Evolutionary conservation across 1,140 invertebrate genomes (phyloP).

Genomic region (Streblospio benedicti): DNA sequence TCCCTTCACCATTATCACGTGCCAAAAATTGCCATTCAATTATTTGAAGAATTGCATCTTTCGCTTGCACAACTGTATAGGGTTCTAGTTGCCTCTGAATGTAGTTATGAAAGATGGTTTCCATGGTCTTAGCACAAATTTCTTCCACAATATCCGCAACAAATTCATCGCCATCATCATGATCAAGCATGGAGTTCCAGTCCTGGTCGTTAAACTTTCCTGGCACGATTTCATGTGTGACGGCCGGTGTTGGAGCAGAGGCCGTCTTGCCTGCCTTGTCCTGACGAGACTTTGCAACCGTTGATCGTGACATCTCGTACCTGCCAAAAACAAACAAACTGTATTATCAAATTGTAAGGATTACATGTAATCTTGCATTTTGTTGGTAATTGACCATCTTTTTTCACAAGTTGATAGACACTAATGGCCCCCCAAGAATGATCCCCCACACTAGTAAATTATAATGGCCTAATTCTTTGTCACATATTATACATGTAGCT

Average conservation of each 20-base stretch:
- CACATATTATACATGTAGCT: too few species aligned
- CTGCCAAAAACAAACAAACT: too few species aligned
- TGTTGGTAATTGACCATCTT: too few species aligned
- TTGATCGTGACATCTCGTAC: constrained; percentile 33
- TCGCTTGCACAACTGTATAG: constrained; percentile 43
- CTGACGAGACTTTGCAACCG: constrained; percentile 34
- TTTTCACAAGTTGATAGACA: too few species aligned
- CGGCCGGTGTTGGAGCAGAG: constrained; percentile 32
- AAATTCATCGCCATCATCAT: constrained; percentile 42
- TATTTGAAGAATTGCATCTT: constrained; percentile 42
- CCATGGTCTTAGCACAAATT: constrained; percentile 29
- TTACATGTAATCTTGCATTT: too few species aligned
- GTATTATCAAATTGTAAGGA: too few species aligned
- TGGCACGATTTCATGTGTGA: constrained; percentile 43
- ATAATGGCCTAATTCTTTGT: too few species aligned
- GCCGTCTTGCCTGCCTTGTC: constrained; percentile 33
- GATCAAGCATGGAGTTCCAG: constrained; percentile 44
- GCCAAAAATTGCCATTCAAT: constrained; percentile 46
- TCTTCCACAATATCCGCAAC: constrained; percentile 42
- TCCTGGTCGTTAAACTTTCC: constrained; percentile 46
- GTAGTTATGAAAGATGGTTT: constrained; percentile 39
- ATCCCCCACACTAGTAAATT: too few species aligned
- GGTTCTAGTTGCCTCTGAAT: constrained; percentile 40
- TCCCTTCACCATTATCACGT: constrained; percentile 38
- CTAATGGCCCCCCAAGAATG: too few species aligned